phyloP scores from a whole-genome alignment of 92 coral and sea anemone genomes.

The Epizoanthus scotinus region DNA sequence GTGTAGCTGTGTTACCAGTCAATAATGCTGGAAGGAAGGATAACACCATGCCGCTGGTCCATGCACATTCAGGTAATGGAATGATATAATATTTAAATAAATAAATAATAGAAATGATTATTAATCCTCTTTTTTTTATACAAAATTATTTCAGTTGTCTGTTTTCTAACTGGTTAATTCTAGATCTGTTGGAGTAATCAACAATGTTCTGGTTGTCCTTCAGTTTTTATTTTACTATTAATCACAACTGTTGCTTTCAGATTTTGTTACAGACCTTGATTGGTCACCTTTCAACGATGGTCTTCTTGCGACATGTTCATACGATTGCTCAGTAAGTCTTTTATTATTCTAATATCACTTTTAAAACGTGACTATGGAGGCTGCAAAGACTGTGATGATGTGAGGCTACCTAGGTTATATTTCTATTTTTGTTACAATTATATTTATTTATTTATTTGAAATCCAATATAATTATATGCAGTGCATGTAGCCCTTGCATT shows the following conservation, averaged over 20 bases:
- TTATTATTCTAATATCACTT: background rate
- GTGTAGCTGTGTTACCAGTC: conserved; percentile 69
- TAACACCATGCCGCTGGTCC: conserved; percentile 58
- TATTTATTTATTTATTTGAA: too few relatives aligned
- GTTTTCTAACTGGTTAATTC: too few relatives aligned
- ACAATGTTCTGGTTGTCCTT: background rate
- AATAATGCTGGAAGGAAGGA: conserved; percentile 68
- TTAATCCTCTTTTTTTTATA: too few relatives aligned
- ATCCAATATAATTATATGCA: too few relatives aligned
- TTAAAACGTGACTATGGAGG: background rate
- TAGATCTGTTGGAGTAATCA: too few relatives aligned
- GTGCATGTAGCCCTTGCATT: too few relatives aligned
- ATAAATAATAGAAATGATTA: too few relatives aligned
- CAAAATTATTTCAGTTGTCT: too few relatives aligned
- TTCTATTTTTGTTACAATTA: too few relatives aligned
- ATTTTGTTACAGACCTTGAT: conserved; percentile 93
- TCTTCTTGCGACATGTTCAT: conserved; percentile 82
- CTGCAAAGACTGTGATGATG: background rate
- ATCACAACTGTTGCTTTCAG: conserved; percentile 45
- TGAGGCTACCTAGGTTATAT: background rate
- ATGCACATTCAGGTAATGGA: conserved; percentile 78
- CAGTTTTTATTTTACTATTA: background rate
- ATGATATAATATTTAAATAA: too few relatives aligned
- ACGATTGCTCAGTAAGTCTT: conserved; percentile 80
- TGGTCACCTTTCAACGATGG: conserved; percentile 90